Conservation (phyloP, 2,113 vertebrate species). For the Atlantisia rogersi region DNA sequence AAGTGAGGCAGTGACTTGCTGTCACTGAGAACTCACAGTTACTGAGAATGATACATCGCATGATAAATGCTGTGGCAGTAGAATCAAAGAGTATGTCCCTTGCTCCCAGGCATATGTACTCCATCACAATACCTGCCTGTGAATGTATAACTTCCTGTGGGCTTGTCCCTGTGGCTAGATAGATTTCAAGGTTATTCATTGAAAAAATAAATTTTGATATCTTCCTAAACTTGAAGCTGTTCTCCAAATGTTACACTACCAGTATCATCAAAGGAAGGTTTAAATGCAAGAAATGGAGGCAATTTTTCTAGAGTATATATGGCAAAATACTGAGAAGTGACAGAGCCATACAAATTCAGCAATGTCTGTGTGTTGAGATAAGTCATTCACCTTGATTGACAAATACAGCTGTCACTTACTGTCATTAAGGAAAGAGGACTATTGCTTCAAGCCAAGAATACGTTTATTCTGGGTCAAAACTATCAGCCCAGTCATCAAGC, state of each 20-base stretch:
- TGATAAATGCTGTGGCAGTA: background rate
- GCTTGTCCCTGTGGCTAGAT: background rate
- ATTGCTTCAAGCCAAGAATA: background rate
- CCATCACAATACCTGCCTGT: background rate
- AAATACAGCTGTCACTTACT: background rate
- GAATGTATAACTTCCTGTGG: background rate
- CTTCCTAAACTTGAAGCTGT: background rate
- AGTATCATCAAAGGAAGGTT: background rate
- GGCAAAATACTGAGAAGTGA: background rate
- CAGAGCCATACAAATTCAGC: background rate
- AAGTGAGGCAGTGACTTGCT: background rate
- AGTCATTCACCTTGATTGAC: background rate
- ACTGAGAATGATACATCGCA: rapidly evolving
- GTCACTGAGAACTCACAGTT: background rate
- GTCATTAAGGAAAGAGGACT: background rate
- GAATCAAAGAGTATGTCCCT: background rate
- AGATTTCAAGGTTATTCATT: background rate
- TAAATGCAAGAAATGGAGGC: background rate
- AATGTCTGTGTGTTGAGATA: background rate
- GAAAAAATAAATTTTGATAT: background rate
- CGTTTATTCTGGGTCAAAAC: background rate
- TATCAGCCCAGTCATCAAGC: background rate
- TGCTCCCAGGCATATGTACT: background rate
- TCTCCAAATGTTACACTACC: background rate
- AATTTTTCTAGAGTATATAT: background rate